These are phyloP conservation scores for Sebastes minor DNA, from an alignment of 2,797 vertebrate species.

Conservation along the genomic window DNA sequence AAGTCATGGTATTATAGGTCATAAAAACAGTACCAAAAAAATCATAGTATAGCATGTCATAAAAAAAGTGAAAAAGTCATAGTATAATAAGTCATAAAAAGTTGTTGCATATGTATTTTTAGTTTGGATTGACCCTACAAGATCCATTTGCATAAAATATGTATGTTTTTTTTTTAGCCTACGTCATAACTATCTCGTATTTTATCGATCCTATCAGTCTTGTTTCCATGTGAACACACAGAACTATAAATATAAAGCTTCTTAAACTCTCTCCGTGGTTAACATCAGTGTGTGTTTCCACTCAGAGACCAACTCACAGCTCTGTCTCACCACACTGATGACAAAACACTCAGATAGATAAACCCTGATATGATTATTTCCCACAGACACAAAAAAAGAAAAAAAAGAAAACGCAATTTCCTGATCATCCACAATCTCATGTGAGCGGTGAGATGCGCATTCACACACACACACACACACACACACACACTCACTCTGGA, in stretches of 20 bases:
- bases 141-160: not conserved
- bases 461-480: not conserved
- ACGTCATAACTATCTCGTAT: not conserved
- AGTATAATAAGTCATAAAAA: no score
- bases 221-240: not conserved
- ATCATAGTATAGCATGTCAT: no score
- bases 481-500: not conserved
- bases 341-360: not conserved
- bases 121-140: not conserved
- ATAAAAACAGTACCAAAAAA: no score
- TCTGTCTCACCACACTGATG: not conserved
- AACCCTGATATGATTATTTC: not conserved
- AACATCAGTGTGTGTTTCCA: not conserved
- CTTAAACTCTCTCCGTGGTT: not conserved
- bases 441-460: constrained; percentile 32
- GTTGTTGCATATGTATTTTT: not conserved
- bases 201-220: not conserved
- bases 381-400: not conserved
- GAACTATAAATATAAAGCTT: not conserved
- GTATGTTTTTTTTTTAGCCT: not conserved
- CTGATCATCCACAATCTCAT: constrained; percentile 3
- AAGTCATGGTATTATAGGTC: no score
- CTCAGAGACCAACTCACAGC: not conserved
- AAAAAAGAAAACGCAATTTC: constrained; percentile 19
- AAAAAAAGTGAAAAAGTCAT: no score